Evolutionary conservation across 2,113 vertebrate species (phyloP).

Genomic region (Salvelinus fontinalis): DNA sequence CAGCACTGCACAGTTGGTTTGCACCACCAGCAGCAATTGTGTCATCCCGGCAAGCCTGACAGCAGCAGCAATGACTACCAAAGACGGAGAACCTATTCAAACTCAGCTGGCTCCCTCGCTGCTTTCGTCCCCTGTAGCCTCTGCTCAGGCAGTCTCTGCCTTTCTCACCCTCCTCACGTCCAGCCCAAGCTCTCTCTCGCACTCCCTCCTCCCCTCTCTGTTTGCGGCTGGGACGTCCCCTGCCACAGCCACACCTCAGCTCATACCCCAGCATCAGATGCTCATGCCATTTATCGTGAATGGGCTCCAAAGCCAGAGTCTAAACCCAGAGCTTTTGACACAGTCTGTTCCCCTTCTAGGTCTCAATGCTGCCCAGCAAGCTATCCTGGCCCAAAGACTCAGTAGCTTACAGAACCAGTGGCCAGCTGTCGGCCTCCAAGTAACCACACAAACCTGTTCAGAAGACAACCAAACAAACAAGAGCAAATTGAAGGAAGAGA

Average conservation of each 20-base stretch:
- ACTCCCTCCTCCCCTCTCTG: conserved; percentile 72
- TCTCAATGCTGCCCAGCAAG: conserved; percentile 75
- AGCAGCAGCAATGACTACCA: conserved; percentile 53
- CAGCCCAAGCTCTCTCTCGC: conserved; percentile 66
- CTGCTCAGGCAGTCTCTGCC: conserved; percentile 76
- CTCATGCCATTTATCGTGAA: conserved; percentile 78
- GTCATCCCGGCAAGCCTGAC: conserved; percentile 61
- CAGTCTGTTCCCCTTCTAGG: conserved; percentile 76
- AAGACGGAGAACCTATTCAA: conserved; percentile 69
- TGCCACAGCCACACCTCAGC: conserved; percentile 63
- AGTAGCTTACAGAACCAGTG: conserved; percentile 74
- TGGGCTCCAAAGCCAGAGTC: conserved; percentile 69
- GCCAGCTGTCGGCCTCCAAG: conserved; percentile 57
- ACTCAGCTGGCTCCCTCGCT: conserved; percentile 68
- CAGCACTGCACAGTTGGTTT: conserved; percentile 55
- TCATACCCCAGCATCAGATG: conserved; percentile 77
- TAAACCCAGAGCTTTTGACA: conserved; percentile 71
- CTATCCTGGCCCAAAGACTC: conserved; percentile 77
- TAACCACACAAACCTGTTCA: conserved; percentile 36
- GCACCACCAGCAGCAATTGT: conserved; percentile 57
- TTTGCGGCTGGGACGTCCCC: conserved; percentile 63
- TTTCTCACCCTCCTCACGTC: conserved; percentile 80
- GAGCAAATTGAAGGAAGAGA: conserved; percentile 30
- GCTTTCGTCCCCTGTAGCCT: conserved; percentile 75
- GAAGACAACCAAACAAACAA: conserved; percentile 57